These are phyloP conservation scores for Solenopsis invicta DNA, from an alignment of 1,140 invertebrate species.

Conservation along the genomic window DNA sequence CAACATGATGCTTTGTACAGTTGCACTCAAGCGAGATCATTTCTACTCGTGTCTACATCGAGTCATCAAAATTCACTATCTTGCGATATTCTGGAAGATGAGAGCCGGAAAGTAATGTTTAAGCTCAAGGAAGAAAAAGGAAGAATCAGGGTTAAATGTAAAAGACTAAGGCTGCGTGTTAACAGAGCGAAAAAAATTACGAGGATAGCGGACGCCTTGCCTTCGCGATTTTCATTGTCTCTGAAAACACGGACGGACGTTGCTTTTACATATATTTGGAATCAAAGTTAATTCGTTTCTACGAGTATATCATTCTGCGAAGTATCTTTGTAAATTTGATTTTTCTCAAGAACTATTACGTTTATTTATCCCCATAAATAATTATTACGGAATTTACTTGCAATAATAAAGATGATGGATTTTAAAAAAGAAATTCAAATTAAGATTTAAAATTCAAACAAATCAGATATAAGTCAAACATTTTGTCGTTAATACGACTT, in stretches of 20 bases:
- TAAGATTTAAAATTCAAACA: neutral
- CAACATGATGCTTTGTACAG: neutral
- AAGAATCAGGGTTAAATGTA: slow-evolving; percentile 31
- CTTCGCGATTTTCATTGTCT: slow-evolving; percentile 20
- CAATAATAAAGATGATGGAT: neutral
- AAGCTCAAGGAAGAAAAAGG: neutral
- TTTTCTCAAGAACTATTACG: neutral
- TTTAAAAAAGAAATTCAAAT: neutral
- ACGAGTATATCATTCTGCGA: neutral
- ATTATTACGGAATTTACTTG: neutral
- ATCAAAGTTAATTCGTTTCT: slow-evolving; percentile 9
- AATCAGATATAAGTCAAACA: neutral
- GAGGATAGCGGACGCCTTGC: neutral
- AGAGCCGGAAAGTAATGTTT: neutral
- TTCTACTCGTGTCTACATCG: neutral
- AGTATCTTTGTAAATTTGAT: neutral
- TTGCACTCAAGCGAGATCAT: neutral
- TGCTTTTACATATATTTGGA: slow-evolving; percentile 9
- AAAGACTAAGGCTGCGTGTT: slow-evolving; percentile 28
- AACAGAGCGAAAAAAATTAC: slow-evolving; percentile 36
- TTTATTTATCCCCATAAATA: neutral
- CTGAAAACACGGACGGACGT: neutral
- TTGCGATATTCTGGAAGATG: neutral
- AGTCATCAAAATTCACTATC: slow-evolving; percentile 1
- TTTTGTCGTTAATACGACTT: neutral